These are phyloP conservation scores for Drosophila sproati DNA, from an alignment of 1,140 invertebrate genomes.

Conservation along the genomic window DNA sequence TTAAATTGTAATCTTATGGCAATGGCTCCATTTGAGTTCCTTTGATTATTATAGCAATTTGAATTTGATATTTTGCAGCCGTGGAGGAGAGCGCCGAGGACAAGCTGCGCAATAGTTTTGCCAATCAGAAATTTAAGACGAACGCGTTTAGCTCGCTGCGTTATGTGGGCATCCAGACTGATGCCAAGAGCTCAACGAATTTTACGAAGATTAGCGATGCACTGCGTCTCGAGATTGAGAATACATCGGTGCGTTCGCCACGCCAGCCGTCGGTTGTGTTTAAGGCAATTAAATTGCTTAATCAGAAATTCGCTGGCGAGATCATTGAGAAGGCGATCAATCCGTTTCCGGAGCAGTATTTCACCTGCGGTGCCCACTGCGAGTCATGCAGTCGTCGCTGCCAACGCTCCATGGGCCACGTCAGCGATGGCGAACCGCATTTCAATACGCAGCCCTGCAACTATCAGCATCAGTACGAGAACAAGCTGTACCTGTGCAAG, in stretches of 20 bases:
- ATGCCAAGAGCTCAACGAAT: slow-evolving; percentile 86
- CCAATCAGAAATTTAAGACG: slow-evolving; percentile 87
- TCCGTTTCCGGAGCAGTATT: slow-evolving; percentile 92
- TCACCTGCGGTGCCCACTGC: slow-evolving; percentile 91
- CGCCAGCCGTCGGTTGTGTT: slow-evolving; percentile 89
- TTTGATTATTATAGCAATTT: no score
- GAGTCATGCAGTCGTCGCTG: slow-evolving; percentile 90
- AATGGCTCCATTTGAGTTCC: no score
- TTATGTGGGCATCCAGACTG: slow-evolving; percentile 74
- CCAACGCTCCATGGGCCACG: slow-evolving; percentile 91
- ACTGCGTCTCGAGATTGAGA: slow-evolving; percentile 87
- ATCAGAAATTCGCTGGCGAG: slow-evolving; percentile 91
- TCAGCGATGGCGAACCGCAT: slow-evolving; percentile 89
- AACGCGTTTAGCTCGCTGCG: slow-evolving; percentile 90
- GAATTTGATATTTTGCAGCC: slow-evolving; percentile 65
- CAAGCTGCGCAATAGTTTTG: slow-evolving; percentile 88
- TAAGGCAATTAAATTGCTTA: slow-evolving; percentile 89
- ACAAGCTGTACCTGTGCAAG: slow-evolving; percentile 91
- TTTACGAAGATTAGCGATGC: slow-evolving; percentile 86
- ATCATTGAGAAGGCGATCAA: slow-evolving; percentile 87
- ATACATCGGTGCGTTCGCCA: slow-evolving; percentile 89
- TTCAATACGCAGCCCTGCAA: slow-evolving; percentile 86
- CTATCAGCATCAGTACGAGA: slow-evolving; percentile 93
- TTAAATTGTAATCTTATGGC: no score
- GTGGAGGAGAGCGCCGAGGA: slow-evolving; percentile 88